These are phyloP conservation scores for Laticauda colubrina DNA, from an alignment of 2,113 vertebrate genomes.

Conservation along the genomic window DNA sequence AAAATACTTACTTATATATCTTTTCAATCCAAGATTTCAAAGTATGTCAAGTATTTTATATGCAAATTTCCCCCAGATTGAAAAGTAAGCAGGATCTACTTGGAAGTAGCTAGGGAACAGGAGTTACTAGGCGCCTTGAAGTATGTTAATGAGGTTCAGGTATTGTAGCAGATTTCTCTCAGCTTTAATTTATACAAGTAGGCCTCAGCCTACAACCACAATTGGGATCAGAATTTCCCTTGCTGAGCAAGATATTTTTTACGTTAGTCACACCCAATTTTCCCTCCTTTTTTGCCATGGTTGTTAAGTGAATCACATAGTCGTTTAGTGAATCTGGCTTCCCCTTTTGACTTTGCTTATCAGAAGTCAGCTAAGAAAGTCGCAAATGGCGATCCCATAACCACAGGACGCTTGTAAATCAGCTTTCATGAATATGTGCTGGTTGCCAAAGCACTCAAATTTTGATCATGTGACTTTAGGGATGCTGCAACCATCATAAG, in stretches of 20 bases:
- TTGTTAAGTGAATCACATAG: not conserved
- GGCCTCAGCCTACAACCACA: not conserved
- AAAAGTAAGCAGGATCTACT: not conserved
- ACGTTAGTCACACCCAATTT: not conserved
- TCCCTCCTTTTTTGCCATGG: not conserved
- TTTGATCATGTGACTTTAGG: too few relatives aligned
- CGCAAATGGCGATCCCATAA: too few relatives aligned
- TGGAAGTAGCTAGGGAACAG: not conserved
- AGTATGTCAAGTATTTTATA: not conserved
- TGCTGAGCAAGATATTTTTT: not conserved
- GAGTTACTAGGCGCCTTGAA: not conserved
- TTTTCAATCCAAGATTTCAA: not conserved
- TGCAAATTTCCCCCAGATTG: not conserved
- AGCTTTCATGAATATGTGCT: too few relatives aligned
- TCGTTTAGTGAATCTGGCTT: not conserved
- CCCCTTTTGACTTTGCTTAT: not conserved
- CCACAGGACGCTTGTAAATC: too few relatives aligned
- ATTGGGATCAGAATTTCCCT: not conserved
- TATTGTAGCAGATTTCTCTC: not conserved
- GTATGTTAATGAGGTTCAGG: not conserved
- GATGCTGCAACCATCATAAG: too few relatives aligned
- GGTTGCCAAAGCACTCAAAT: too few relatives aligned
- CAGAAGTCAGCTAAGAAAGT: too few relatives aligned
- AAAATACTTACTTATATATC: not conserved
- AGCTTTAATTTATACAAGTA: not conserved